phyloP scores from a whole-genome alignment of 2,797 vertebrate genomes.

The Falco naumanni region DNA sequence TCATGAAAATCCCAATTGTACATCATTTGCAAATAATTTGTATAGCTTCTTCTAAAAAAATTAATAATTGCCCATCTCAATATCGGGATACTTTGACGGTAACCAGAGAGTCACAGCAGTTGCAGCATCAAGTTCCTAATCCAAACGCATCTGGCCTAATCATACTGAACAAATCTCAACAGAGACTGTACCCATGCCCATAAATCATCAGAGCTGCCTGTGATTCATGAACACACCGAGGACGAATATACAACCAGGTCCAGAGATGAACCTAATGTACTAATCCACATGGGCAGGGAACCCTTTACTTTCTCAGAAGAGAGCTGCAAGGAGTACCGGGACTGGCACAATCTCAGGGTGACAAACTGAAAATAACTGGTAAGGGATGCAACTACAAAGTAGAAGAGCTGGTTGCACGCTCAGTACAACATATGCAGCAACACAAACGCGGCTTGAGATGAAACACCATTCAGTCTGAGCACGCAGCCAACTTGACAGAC shows the following conservation, averaged over 20 bases:
- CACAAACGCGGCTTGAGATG: neutral
- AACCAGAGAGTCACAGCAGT: neutral
- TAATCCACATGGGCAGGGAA: neutral
- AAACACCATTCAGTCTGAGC: accelerated
- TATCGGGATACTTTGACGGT: neutral
- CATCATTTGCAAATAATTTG: neutral
- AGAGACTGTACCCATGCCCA: neutral
- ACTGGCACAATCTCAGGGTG: neutral
- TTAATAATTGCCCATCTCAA: neutral
- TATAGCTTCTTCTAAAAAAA: neutral
- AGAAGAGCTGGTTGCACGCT: neutral
- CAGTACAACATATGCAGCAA: accelerated
- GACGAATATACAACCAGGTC: neutral
- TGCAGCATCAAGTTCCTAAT: neutral
- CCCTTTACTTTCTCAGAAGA: neutral
- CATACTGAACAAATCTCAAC: neutral
- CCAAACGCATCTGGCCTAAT: neutral
- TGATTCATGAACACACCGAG: neutral
- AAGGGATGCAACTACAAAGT: neutral
- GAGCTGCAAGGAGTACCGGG: neutral
- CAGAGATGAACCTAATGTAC: neutral
- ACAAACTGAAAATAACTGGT: neutral
- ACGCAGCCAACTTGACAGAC: accelerated
- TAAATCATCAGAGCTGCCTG: neutral
- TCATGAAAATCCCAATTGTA: neutral